phyloP scores from a whole-genome alignment of 1,140 invertebrate genomes.

The Popillia japonica region DNA sequence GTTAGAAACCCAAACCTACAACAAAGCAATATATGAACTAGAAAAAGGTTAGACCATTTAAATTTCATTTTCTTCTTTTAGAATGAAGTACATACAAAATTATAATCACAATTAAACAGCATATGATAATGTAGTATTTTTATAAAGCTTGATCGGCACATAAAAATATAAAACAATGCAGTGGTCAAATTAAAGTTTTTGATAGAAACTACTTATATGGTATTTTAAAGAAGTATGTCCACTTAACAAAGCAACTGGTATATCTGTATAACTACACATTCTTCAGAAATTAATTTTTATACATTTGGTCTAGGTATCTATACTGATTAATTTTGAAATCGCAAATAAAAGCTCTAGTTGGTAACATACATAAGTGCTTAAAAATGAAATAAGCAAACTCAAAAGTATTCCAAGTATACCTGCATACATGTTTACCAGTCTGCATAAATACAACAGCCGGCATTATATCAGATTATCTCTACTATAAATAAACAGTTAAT shows the following conservation, averaged over 20 bases:
- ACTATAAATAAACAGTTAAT: constrained; percentile 32
- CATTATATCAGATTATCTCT: constrained; percentile 22
- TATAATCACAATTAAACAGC: too few relatives aligned
- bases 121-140: too few relatives aligned
- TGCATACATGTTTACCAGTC: constrained; percentile 21
- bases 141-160: too few relatives aligned
- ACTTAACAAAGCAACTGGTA: constrained; percentile 18
- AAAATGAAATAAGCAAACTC: background rate
- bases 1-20: constrained; percentile 8
- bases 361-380: background rate
- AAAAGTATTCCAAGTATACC: background rate
- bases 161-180: too few relatives aligned
- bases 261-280: background rate
- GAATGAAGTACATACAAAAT: too few relatives aligned
- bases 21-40: background rate
- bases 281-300: background rate
- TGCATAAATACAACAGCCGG: constrained; percentile 24
- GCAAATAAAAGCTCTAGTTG: background rate
- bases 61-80: too few relatives aligned
- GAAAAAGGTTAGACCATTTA: background rate
- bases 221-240: constrained; percentile 8
- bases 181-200: background rate
- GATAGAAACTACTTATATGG: background rate
- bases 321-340: background rate
- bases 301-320: background rate